A percentile compares a stretch with the other conserved stretches of the same genome.
Conservation (phyloP, 2,113 vertebrate species). For the Anguilla japonica region DNA sequence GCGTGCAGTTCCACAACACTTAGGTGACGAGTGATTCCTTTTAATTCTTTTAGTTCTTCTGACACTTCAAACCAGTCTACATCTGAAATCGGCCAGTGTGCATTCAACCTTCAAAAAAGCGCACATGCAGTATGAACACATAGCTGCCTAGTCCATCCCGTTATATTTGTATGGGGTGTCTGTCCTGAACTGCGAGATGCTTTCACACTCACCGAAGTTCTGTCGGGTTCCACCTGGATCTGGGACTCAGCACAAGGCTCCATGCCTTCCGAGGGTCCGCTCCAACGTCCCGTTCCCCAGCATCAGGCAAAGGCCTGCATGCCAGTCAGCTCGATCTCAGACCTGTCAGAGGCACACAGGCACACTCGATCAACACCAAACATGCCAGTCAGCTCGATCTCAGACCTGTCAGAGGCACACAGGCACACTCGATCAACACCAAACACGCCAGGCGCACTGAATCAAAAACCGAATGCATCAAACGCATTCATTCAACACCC, state of each 20-base stretch:
- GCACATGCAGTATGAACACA: not conserved
- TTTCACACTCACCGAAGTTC: conserved; percentile 63
- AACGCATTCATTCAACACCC: too few relatives aligned
- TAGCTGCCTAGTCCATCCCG: not conserved
- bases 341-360: conserved; percentile 5
- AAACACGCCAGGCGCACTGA: not conserved
- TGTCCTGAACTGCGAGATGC: not conserved
- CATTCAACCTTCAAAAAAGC: not conserved
- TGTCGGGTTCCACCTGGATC: conserved; percentile 65
- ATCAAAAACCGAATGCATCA: not conserved
- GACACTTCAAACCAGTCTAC: not conserved
- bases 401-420: conserved; percentile 7
- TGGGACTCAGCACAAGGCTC: conserved; percentile 66
- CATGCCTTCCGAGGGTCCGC: conserved; percentile 53
- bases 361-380: not conserved
- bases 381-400: conserved; percentile 55
- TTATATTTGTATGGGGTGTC: not conserved
- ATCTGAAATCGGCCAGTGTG: not conserved
- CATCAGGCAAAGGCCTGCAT: conserved; percentile 53
- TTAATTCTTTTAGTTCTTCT: not conserved
- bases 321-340: conserved; percentile 41
- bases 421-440: not conserved
- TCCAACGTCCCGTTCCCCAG: conserved; percentile 34
- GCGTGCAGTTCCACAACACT: not conserved
- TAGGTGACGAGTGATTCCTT: not conserved